Percentiles rank a stretch among this genome's conserved stretches.
Evolutionary conservation across 2,113 vertebrate genomes (phyloP).

Genomic region (Phodopus roborovskii): DNA sequence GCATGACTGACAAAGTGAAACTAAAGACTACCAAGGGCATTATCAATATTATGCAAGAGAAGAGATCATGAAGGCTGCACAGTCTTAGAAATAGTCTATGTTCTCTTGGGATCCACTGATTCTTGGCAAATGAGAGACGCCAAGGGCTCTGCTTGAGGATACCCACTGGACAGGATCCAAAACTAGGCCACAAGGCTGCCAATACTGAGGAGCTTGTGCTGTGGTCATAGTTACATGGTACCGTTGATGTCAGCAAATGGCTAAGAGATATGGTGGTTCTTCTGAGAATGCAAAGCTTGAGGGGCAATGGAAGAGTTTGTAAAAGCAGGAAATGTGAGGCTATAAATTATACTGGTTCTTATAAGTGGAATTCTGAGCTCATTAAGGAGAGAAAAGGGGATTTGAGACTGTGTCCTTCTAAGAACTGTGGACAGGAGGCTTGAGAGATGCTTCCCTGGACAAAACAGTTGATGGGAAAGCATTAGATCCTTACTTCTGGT

Average conservation of each 20-base stretch:
- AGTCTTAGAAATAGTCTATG: background rate
- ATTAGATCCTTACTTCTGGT: background rate
- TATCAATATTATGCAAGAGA: background rate
- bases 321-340: background rate
- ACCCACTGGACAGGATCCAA: background rate
- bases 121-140: background rate
- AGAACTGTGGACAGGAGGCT: background rate
- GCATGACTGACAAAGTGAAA: background rate
- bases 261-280: background rate
- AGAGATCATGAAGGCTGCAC: background rate
- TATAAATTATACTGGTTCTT: background rate
- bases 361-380: slow-evolving; percentile 14
- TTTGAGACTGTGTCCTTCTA: background rate
- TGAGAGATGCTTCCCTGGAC: background rate
- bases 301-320: slow-evolving; percentile 15
- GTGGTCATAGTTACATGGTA: background rate
- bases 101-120: background rate
- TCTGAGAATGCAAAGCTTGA: background rate
- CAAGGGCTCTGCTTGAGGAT: background rate
- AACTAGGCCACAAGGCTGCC: background rate
- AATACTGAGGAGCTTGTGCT: background rate
- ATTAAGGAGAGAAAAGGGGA: background rate
- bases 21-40: background rate
- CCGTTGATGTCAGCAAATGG: background rate
- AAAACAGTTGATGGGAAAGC: background rate